Percentiles rank a stretch among this genome's conserved stretches.
These are phyloP conservation scores for Scaptomyza cyrtandrae DNA, from an alignment of 2,888 invertebrate genomes.

Conservation along the genomic window DNA sequence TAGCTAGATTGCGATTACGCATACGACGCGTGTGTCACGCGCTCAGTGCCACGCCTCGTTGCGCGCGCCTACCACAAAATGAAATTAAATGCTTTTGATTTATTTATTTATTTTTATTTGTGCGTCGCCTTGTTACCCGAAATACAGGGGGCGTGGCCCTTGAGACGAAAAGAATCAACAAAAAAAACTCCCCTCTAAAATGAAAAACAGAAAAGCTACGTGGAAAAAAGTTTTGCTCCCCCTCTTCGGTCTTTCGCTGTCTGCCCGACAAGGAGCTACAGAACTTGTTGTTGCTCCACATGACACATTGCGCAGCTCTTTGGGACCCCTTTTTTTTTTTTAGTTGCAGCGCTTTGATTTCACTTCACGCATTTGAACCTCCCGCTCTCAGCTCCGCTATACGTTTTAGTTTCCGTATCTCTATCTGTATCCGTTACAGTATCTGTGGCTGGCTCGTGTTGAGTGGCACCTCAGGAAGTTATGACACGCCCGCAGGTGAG, in stretches of 20 bases:
- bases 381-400: background rate
- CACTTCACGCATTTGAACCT: conserved; percentile 42
- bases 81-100: conserved; percentile 76
- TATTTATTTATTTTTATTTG: conserved; percentile 66
- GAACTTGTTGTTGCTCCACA: conserved; percentile 22
- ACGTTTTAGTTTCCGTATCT: conserved; percentile 1
- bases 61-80: conserved; percentile 50
- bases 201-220: conserved; percentile 34
- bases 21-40: conserved; percentile 65
- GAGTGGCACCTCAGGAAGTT: conserved; percentile 55
- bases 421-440: background rate
- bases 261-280: conserved; percentile 18
- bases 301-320: conserved; percentile 40
- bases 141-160: conserved; percentile 31
- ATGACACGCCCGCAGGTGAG: conserved; percentile 51
- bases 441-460: conserved; percentile 36
- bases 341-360: conserved; percentile 49
- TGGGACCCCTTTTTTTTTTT: conserved; percentile 18
- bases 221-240: conserved; percentile 24
- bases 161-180: background rate
- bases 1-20: conserved; percentile 58
- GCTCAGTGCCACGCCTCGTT: conserved; percentile 31
- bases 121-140: conserved; percentile 15
- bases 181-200: conserved; percentile 5
- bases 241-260: background rate